Percentiles rank a stretch among this genome's conserved stretches.
These are phyloP conservation scores for Eubasilissa regina DNA, from an alignment of 1,140 invertebrate species.

Conservation along the genomic window DNA sequence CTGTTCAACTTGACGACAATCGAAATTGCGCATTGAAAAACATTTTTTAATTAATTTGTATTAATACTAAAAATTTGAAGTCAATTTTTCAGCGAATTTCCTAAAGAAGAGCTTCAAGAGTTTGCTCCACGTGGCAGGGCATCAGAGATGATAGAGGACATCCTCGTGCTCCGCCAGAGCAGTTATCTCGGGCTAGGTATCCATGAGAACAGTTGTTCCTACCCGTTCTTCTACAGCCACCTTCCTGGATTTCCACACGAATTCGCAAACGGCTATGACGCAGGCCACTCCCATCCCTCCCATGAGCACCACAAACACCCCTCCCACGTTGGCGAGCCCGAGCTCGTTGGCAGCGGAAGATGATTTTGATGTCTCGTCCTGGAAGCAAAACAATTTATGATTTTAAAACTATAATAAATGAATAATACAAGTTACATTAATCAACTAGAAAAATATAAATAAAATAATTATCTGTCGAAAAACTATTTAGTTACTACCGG, in stretches of 20 bases:
- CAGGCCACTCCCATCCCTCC: conserved; percentile 91
- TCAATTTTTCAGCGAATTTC: too few relatives aligned
- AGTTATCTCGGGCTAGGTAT: conserved; percentile 50
- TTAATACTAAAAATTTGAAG: too few relatives aligned
- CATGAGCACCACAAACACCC: conserved; percentile 95
- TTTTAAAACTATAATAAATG: too few relatives aligned
- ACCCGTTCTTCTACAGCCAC: conserved; percentile 92
- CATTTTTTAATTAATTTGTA: too few relatives aligned
- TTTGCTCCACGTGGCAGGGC: neutral
- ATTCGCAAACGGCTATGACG: conserved; percentile 91
- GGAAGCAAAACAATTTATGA: conserved; percentile 60
- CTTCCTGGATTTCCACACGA: conserved; percentile 94
- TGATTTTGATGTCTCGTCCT: conserved; percentile 89
- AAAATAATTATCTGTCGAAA: too few relatives aligned
- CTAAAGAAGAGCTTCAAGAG: too few relatives aligned
- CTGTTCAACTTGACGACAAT: too few relatives aligned
- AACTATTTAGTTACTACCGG: too few relatives aligned
- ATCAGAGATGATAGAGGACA: conserved; percentile 45
- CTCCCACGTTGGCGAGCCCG: conserved; percentile 93
- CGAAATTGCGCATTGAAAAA: too few relatives aligned
- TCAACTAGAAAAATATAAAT: too few relatives aligned
- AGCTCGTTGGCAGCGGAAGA: conserved; percentile 88
- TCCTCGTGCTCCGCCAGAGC: conserved; percentile 18
- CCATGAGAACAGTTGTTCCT: conserved; percentile 67
- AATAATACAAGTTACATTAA: too few relatives aligned